These are phyloP conservation scores for Ariopsis seemanni DNA, from an alignment of 2,113 vertebrate genomes.

Conservation along the genomic window DNA sequence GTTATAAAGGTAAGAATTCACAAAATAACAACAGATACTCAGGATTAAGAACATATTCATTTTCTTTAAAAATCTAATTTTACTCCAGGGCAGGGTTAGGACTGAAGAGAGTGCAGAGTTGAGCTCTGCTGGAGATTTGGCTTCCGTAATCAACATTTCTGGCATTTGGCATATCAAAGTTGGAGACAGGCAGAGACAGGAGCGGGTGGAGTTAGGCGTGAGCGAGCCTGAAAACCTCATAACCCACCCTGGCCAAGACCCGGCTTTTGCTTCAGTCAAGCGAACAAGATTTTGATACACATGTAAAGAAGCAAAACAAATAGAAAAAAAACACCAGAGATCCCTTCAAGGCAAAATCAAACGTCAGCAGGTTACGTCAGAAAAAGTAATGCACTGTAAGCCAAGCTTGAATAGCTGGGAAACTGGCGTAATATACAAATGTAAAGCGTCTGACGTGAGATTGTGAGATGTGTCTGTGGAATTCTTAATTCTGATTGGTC, in stretches of 20 bases:
- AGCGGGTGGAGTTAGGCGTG: no score
- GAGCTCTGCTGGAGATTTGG: conserved; percentile 1
- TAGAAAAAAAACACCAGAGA: neutral
- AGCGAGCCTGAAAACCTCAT: neutral
- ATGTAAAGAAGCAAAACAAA: neutral
- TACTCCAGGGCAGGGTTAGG: no score
- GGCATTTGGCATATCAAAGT: conserved; percentile 4
- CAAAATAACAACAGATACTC: no score
- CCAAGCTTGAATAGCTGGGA: neutral
- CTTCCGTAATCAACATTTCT: conserved; percentile 9
- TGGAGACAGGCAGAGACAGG: conserved; percentile 28
- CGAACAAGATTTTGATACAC: neutral
- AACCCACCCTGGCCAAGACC: neutral
- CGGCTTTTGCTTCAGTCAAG: neutral
- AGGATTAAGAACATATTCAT: no score
- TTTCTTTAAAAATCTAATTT: no score
- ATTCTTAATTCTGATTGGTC: neutral
- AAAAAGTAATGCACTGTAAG: neutral
- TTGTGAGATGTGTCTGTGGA: neutral
- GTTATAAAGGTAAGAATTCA: conserved; percentile 41
- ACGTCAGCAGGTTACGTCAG: neutral
- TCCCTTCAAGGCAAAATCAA: neutral
- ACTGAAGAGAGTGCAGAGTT: neutral
- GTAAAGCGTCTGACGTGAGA: neutral
- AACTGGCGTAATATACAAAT: neutral